Evolutionary conservation across 2,797 vertebrate genomes (phyloP), one percentile per base, ranked within the genome.

Genomic region (Arctocebus calabarensis): DNA sequence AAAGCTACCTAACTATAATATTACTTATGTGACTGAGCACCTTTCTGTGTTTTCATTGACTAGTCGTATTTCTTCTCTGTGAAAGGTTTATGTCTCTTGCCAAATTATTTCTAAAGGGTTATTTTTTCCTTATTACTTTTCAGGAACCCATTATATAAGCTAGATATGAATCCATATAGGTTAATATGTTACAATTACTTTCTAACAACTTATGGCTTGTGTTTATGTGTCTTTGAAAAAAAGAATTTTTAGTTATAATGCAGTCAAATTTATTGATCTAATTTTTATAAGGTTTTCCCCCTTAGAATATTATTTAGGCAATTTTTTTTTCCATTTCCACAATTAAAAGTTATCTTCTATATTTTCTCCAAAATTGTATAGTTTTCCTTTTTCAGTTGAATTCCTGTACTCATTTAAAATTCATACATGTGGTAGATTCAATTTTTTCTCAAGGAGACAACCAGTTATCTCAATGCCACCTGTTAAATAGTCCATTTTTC

Each of bases 271-370:
- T 64, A 61, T 55, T 34, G 81, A 34, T 43, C n/a, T 55, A 74
- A 84, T 27, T 61, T 88, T 74, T 77, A 43, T 40, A 68, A 79
- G 19, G 2, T 22, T 62, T 62, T 19, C 27, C 32, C 10, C 25
- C 19, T 86, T 91, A 68, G 23, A 88, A 64, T 77, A 14, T 85
- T 86, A 32, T 68, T 86, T 82, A 85, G 94, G 55, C 84, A 92
- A 71, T 9, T 9, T 87, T 92, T 81, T 19, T n/a, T n/a, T n/a
- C 25, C 22, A 61, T 19, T 88, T 25, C 37, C 23, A 7, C 90
- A 78, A 34, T 84, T 77, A 64, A 64, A 81, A 48, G 61, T 74
- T 1, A 55, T 85, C 57, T 70, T 86, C 40, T 90, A 55, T 14
- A 43, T 87, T 84, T 73, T 59, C 71, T 61, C 34, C 68, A 74